Evolutionary conservation across 2,113 vertebrate genomes (phyloP).

Genomic region (Chionis minor): DNA sequence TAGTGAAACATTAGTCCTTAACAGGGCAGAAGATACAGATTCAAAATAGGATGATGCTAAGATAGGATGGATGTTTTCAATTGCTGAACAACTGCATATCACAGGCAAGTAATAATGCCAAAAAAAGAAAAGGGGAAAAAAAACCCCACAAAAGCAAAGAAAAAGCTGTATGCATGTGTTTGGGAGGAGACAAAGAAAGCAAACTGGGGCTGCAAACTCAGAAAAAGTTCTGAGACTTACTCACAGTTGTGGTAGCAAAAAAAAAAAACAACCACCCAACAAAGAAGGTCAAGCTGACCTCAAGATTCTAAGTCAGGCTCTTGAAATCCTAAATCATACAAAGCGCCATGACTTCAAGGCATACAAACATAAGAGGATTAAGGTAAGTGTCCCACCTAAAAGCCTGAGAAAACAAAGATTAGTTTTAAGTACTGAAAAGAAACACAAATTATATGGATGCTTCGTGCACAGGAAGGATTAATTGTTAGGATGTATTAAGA

Average conservation of each 20-base stretch:
- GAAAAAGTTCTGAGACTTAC: constrained; percentile 46
- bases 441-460: constrained; percentile 61
- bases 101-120: background rate
- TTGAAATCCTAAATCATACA: constrained; percentile 78
- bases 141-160: background rate
- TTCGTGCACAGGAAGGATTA: constrained; percentile 38
- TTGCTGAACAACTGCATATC: background rate
- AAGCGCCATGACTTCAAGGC: constrained; percentile 73
- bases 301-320: constrained; percentile 68
- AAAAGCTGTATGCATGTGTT: background rate
- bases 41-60: background rate
- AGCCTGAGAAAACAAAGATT: constrained; percentile 79
- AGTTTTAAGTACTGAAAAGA: constrained; percentile 73
- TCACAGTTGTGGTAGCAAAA: constrained; percentile 9
- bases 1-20: background rate
- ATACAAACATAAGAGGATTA: constrained; percentile 79
- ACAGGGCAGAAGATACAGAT: background rate
- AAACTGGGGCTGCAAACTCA: background rate
- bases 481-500: constrained; percentile 37
- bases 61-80: background rate
- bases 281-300: constrained; percentile 76
- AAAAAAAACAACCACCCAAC: constrained; percentile 24
- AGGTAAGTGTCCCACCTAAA: constrained; percentile 78
- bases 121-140: background rate
- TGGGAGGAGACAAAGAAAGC: background rate